Percentiles rank a stretch among this genome's conserved stretches.
phyloP scores from a whole-genome alignment of 2,888 invertebrate genomes.

The Clunio marinus region DNA sequence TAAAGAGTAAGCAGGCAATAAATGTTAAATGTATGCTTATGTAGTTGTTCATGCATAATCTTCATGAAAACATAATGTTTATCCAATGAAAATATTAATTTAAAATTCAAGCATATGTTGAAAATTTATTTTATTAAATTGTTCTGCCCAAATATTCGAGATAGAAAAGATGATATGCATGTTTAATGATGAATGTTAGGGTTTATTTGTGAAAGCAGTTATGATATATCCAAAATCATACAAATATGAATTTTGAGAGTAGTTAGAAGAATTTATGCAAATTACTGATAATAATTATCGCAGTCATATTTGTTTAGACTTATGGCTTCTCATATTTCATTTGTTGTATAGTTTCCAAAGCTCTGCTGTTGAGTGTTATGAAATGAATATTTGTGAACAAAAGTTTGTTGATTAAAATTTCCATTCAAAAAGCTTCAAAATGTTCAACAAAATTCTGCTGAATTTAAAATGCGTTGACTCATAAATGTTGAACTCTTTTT shows the following conservation, averaged over 20 bases:
- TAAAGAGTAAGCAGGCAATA: background rate
- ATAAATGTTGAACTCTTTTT: no score
- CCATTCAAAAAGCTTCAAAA: no score
- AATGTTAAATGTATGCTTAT: background rate
- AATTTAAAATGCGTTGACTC: no score
- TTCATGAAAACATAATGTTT: constrained; percentile 31
- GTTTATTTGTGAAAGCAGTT: no score
- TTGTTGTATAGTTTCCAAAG: background rate
- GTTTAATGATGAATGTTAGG: no score
- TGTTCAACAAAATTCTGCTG: no score
- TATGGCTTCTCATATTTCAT: background rate
- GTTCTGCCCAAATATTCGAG: background rate
- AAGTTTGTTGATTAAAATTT: no score
- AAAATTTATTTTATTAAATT: constrained; percentile 27
- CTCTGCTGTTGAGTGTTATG: no score
- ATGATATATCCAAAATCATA: no score
- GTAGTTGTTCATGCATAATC: no score
- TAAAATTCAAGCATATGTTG: constrained; percentile 37
- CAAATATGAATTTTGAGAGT: background rate
- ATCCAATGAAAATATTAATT: constrained; percentile 39
- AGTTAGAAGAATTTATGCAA: background rate
- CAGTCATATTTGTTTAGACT: constrained; percentile 14
- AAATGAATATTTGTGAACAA: no score
- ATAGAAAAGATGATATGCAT: background rate
- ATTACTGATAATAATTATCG: constrained; percentile 28